Evolutionary conservation across 2,797 vertebrate species (phyloP), one percentile per base, ranked within the genome.

Genomic region (Psittacula derbiana): DNA sequence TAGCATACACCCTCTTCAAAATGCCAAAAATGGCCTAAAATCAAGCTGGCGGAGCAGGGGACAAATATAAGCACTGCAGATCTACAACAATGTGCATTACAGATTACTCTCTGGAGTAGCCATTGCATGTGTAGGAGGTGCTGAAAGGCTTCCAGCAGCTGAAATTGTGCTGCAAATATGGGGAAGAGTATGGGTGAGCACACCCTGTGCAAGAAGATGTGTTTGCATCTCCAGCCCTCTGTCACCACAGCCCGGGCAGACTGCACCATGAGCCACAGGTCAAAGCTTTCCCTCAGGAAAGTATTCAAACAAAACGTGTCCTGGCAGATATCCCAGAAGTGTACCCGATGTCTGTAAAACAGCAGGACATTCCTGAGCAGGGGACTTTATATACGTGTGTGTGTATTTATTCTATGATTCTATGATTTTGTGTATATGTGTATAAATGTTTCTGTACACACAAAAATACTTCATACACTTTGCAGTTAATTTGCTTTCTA

Each of bases 61-160:
- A 23, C 21, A 10, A 6, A 14, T 2, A 38, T 0, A 3, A 58
- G 11, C 20, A 78, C 16, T 6, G 17, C 10, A 41, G 47, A 46
- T 36, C 18, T 66, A 15, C 0, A 0, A 11, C 8, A n/a, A 4
- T 3, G 6, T 28, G 7, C 23, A 76, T 74, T 11, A 18, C 4
- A 49, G 12, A 13, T 1, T 10, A 44, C 24, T 3, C 13, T 62
- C 43, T 27, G 60, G 13, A 31, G n/a, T 4, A 80, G 46, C 43
- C 40, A 14, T 0, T 17, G 23, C 16, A 8, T 0, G 0, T 12
- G 9, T 21, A 41, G 28, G 64, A 76, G 38, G 14, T 76, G 67
- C 27, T 70, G 43, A 43, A 13, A 18, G 44, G 41, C 1, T 62
- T 14, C 10, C 6, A 17, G 40, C 15, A 33, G 15, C 15, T 69